phyloP scores from a whole-genome alignment of 2,888 invertebrate genomes.

The Pterobdella sp. region DNA sequence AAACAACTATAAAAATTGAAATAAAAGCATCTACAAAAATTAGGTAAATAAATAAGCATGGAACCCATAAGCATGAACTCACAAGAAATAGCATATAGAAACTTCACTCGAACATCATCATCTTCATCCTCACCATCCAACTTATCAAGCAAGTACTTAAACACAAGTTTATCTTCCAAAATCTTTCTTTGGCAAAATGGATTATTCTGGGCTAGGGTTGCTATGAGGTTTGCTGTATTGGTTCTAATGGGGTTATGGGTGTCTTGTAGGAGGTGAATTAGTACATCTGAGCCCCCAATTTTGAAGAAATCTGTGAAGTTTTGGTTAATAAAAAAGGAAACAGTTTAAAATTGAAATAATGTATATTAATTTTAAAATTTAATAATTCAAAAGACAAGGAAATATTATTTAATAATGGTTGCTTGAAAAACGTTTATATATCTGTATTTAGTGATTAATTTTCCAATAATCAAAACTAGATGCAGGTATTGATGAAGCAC shows the following conservation, averaged over 20 bases:
- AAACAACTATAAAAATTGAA: not conserved
- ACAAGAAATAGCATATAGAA: constrained; percentile 73
- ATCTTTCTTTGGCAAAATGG: constrained; percentile 68
- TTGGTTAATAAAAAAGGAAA: constrained; percentile 1
- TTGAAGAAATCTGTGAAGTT: constrained; percentile 67
- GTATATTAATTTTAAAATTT: not conserved
- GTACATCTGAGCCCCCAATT: constrained; percentile 70
- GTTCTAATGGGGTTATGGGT: constrained; percentile 60
- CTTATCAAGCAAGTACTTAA: not conserved
- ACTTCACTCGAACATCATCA: constrained; percentile 60
- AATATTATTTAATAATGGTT: not conserved
- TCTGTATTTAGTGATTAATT: too few species aligned
- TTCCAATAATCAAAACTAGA: too few species aligned
- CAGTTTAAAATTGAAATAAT: not conserved
- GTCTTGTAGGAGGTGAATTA: constrained; percentile 62
- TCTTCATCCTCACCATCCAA: constrained; percentile 42
- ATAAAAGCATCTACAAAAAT: not conserved
- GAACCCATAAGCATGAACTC: too few species aligned
- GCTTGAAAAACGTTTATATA: too few species aligned
- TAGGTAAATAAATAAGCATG: not conserved
- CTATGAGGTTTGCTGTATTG: constrained; percentile 64
- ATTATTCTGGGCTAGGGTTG: constrained; percentile 76
- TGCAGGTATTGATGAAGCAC: too few species aligned
- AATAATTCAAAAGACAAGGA: not conserved
- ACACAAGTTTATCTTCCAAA: constrained; percentile 53